Evolutionary conservation across 2,888 invertebrate genomes (phyloP).

Genomic region (Antheraea yamamai): DNA sequence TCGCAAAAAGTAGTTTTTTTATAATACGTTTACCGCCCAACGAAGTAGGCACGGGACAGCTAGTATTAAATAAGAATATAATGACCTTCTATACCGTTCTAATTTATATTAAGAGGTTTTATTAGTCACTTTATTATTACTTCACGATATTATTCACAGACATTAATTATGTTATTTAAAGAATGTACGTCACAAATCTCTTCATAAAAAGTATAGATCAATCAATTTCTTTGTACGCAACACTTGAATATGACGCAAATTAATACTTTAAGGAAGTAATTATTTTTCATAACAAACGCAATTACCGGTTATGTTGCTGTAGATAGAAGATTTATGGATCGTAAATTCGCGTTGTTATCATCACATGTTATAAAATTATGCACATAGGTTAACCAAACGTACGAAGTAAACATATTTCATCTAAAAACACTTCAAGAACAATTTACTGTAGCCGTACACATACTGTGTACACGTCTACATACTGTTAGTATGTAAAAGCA

Average conservation of each 20-base stretch:
- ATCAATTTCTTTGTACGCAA: background rate
- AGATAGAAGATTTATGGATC: conserved; percentile 37
- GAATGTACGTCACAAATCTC: background rate
- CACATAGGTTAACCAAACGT: conserved; percentile 24
- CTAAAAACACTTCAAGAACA: background rate
- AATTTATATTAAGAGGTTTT: conserved; percentile 13
- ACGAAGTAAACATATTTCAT: conserved; percentile 15
- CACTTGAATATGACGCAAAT: conserved; percentile 14
- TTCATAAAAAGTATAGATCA: background rate
- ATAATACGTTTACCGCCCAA: too few species aligned
- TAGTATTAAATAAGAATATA: background rate
- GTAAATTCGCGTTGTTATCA: conserved; percentile 43
- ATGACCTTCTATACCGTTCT: background rate
- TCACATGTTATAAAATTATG: conserved; percentile 40
- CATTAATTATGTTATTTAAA: background rate
- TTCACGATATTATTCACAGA: background rate
- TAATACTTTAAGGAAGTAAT: conserved; percentile 22
- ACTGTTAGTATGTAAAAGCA: background rate
- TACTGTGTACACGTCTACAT: too few species aligned
- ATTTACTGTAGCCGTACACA: background rate
- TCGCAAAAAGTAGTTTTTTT: too few species aligned
- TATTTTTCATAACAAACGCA: conserved; percentile 21
- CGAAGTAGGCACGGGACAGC: too few species aligned
- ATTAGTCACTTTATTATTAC: background rate
- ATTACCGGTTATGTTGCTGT: conserved; percentile 19